Conservation (phyloP, 1,140 invertebrate genomes). For the Trigoniulus corallinus region DNA sequence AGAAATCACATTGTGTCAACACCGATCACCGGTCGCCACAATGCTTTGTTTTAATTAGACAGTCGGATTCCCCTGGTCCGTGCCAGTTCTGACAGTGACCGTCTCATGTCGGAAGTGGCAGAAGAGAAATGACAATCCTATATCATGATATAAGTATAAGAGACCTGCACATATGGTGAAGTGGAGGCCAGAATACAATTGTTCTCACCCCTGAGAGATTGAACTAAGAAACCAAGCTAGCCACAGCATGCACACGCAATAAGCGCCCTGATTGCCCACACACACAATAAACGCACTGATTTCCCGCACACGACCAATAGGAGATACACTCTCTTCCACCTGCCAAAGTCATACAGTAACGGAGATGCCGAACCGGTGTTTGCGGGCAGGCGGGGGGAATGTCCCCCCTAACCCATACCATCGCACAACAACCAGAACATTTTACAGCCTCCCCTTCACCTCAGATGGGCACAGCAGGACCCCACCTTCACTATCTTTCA, state of each 20-base stretch:
- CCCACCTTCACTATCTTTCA: no score
- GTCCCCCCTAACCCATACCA: no score
- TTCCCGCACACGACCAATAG: no score
- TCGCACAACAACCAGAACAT: no score
- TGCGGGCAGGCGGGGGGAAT: no score
- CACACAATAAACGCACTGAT: no score
- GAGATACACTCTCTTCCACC: slow-evolving; percentile 25
- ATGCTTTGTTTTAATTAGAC: slow-evolving; percentile 35
- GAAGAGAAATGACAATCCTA: no score
- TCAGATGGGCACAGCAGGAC: no score
- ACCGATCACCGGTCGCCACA: slow-evolving; percentile 26
- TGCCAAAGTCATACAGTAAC: slow-evolving; percentile 20
- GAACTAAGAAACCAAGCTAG: slow-evolving; percentile 8
- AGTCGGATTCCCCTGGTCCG: slow-evolving; percentile 32
- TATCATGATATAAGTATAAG: no score
- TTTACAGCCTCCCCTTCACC: no score
- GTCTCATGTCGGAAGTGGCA: not conserved
- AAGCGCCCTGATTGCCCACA: no score
- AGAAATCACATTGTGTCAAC: slow-evolving; percentile 46
- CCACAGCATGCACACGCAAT: not conserved
- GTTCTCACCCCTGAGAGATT: no score
- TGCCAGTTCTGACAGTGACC: slow-evolving; percentile 27
- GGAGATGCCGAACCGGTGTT: slow-evolving; percentile 18
- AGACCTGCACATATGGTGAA: not conserved
- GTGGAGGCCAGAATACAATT: not conserved